Conservation (phyloP, 2,888 invertebrate genomes). For the Sycophila texana region DNA sequence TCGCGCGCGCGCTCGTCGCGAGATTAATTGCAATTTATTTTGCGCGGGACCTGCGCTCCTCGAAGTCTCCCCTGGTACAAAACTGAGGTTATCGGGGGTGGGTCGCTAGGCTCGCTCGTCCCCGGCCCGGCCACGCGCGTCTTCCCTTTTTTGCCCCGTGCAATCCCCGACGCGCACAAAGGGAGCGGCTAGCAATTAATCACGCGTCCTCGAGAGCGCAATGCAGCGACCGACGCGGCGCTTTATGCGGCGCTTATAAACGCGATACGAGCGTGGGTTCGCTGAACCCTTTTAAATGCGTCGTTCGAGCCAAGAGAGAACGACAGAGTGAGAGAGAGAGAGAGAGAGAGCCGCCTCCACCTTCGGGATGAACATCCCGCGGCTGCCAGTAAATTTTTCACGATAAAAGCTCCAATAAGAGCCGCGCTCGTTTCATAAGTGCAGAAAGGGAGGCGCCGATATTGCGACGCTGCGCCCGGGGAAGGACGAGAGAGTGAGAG, state of each 20-base stretch:
- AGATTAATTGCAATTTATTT: slow-evolving; percentile 47
- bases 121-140: not conserved
- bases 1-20: slow-evolving; percentile 20
- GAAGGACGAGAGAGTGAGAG: slow-evolving; percentile 9
- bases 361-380: slow-evolving; percentile 37
- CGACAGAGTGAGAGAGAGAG: not conserved
- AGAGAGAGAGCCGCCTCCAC: not conserved
- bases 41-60: not conserved
- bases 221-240: slow-evolving; percentile 7
- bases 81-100: too few relatives aligned
- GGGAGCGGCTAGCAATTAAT: slow-evolving; percentile 44
- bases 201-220: slow-evolving; percentile 23
- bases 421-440: slow-evolving; percentile 41
- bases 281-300: slow-evolving; percentile 50
- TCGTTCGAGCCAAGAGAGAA: slow-evolving; percentile 40
- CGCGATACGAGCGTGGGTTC: slow-evolving; percentile 30
- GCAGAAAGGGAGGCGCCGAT: slow-evolving; percentile 14
- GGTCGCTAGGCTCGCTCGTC: slow-evolving; percentile 1
- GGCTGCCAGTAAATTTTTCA: slow-evolving; percentile 52
- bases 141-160: slow-evolving; percentile 19
- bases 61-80: too few relatives aligned
- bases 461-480: slow-evolving; percentile 23
- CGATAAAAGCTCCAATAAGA: slow-evolving; percentile 54
- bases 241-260: slow-evolving; percentile 34
- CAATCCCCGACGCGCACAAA: slow-evolving; percentile 20